These are phyloP conservation scores for Rhinolophus ferrumequinum DNA, from an alignment of 2,113 vertebrate genomes.

Conservation along the genomic window DNA sequence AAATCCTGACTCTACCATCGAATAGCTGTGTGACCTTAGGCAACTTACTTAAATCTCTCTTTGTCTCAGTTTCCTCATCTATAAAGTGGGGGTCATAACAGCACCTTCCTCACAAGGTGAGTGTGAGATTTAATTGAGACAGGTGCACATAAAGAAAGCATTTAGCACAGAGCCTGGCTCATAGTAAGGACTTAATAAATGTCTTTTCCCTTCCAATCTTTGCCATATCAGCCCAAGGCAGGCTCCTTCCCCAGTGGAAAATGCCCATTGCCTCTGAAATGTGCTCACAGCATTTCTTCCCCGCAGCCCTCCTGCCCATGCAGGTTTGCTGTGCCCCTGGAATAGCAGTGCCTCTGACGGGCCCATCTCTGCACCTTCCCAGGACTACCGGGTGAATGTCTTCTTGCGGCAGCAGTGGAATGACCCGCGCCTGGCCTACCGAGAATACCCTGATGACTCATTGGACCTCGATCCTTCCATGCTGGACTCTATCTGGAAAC, in stretches of 20 bases:
- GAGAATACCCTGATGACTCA: slow-evolving; percentile 93
- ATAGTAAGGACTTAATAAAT: slow-evolving; percentile 25
- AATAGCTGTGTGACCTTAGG: not conserved
- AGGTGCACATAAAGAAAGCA: not conserved
- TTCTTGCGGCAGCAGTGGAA: slow-evolving; percentile 97
- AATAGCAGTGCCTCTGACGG: not conserved
- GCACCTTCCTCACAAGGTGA: not conserved
- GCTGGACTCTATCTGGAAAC: slow-evolving; percentile 97
- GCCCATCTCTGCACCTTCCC: slow-evolving; percentile 20
- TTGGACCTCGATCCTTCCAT: slow-evolving; percentile 95
- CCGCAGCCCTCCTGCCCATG: not conserved
- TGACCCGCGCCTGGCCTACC: slow-evolving; percentile 94
- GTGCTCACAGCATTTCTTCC: not conserved
- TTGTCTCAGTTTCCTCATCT: slow-evolving; percentile 9
- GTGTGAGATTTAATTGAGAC: slow-evolving; percentile 38
- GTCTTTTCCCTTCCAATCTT: slow-evolving; percentile 9
- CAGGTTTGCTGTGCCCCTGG: not conserved
- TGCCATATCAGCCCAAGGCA: not conserved
- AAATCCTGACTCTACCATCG: not conserved
- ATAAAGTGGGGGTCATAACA: slow-evolving; percentile 13
- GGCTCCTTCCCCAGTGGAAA: slow-evolving; percentile 20
- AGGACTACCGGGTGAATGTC: slow-evolving; percentile 96
- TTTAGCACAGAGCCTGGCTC: not conserved
- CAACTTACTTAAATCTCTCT: slow-evolving; percentile 8
- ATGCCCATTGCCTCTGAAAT: not conserved